A percentile compares a stretch with the other conserved stretches of the same genome.
phyloP scores from a whole-genome alignment of 2,113 vertebrate species.

The Poeciliopsis turrubarensis region DNA sequence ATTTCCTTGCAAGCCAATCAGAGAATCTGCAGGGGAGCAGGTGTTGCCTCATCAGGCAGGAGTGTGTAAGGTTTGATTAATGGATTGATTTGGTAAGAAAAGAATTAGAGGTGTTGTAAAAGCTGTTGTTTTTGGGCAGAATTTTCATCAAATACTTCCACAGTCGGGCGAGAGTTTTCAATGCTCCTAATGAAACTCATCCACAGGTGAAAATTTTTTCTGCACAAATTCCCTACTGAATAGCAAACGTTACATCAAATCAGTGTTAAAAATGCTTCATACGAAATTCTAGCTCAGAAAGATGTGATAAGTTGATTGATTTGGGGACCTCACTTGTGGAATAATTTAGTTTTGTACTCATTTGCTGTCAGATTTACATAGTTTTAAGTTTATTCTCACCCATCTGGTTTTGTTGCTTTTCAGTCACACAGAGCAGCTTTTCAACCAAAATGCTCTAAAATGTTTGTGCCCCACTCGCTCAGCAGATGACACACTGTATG shows the following conservation, averaged over 20 bases:
- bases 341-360: not conserved
- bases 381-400: not conserved
- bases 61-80: conserved; percentile 25
- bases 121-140: not conserved
- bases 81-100: conserved; percentile 20
- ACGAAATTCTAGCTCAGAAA: not conserved
- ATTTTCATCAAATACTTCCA: not conserved
- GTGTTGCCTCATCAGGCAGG: conserved; percentile 14
- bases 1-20: conserved; percentile 32
- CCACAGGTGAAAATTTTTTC: not conserved
- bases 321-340: not conserved
- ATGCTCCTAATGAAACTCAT: not conserved
- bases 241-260: not conserved
- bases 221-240: not conserved
- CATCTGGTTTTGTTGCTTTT: not conserved
- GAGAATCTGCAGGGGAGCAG: conserved; percentile 28
- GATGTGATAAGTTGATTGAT: not conserved
- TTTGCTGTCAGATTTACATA: not conserved
- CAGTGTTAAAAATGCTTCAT: not conserved
- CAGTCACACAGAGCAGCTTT: not conserved
- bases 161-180: conserved; percentile 2
- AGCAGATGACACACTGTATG: not conserved
- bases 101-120: conserved; percentile 19
- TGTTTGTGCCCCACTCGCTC: not conserved
- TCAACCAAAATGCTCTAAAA: conserved; percentile 1